A percentile compares a stretch with the other conserved stretches of the same genome.
These are phyloP conservation scores for Ophiothrix spiculata DNA, from an alignment of 35 echinoderm and acorn worm genomes.

Conservation along the genomic window DNA sequence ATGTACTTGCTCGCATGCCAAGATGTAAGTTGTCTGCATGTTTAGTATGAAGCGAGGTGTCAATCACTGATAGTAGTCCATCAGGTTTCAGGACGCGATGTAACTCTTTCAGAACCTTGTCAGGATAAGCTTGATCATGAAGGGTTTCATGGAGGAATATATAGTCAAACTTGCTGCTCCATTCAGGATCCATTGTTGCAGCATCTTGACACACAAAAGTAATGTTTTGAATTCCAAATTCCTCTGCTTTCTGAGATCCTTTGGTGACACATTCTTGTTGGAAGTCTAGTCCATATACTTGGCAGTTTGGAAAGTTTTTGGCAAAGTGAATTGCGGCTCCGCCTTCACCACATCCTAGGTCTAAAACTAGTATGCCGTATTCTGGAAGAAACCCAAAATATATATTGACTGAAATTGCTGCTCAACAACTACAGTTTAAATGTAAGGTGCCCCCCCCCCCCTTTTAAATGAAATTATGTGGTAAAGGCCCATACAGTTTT, in stretches of 20 bases:
- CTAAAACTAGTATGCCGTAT: conserved; percentile 53
- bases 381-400: conserved; percentile 37
- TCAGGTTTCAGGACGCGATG: conserved; percentile 60
- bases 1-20: neutral
- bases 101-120: conserved; percentile 49
- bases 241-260: conserved; percentile 23
- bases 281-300: conserved; percentile 69
- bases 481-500: neutral
- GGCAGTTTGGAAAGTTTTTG: conserved; percentile 58
- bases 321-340: conserved; percentile 29
- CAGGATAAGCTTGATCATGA: conserved; percentile 68
- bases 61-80: conserved; percentile 41
- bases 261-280: conserved; percentile 18
- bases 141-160: conserved; percentile 57
- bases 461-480: neutral
- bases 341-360: conserved; percentile 69
- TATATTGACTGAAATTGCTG: neutral
- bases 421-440: neutral
- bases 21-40: conserved; percentile 49
- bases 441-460: neutral
- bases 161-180: conserved; percentile 70
- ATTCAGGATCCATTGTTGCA: conserved; percentile 47
- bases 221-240: conserved; percentile 44
- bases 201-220: conserved; percentile 51
- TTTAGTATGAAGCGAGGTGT: conserved; percentile 33